Base-by-base conservation (phyloP, 2,888 invertebrate species). In the Syrista parreyssii region DNA sequence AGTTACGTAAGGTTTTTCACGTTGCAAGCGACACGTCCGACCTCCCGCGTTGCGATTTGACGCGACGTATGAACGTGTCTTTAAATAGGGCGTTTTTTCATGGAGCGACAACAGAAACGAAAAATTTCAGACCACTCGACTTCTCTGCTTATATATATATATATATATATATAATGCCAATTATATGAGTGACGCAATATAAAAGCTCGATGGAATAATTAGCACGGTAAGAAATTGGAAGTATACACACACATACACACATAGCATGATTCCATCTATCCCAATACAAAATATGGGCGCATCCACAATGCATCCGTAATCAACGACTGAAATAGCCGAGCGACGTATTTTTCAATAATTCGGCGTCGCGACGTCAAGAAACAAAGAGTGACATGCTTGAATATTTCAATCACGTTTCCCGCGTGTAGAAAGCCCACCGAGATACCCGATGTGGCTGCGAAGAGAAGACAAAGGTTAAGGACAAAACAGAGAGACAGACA, bases 311-410 rank as follows among this genome's bases (percentile, higher is more conserved):
- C 23, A 23, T 23, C 55, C 55, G 55, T 23, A 55, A 55, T 23
- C 9, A 55, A 55, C 9, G 6, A 6, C 55, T 15, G 9, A 2
- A 23, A 55, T 1, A 23, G 6, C 15, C 15, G 73, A 82, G 81
- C 79, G 81, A 76, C 79, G 79, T n/a, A 74, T 83, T 83, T 55
- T 23, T 23, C 23, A 55, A 55, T 55, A 23, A 9, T 55, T 55
- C 23, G 55, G 9, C 55, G 40, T 15, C 15, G 40, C 15, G 23
- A 55, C 55, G 55, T 55, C 55, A 9, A 9, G 55, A 15, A 23
- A 23, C 55, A 23, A 6, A 55, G 6, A 55, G 23, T 23, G 55
- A 55, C 55, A 9, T 6, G 55, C 9, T 71, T 33, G 31, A 71
- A 33, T 71, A 71, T 71, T 71, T 71, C 31, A 23, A 71, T 71